A percentile compares a stretch with the other conserved stretches of the same genome.
These are phyloP conservation scores for Sebastiscus albofasciatus DNA, from an alignment of 2,797 vertebrate genomes.

Conservation along the genomic window DNA sequence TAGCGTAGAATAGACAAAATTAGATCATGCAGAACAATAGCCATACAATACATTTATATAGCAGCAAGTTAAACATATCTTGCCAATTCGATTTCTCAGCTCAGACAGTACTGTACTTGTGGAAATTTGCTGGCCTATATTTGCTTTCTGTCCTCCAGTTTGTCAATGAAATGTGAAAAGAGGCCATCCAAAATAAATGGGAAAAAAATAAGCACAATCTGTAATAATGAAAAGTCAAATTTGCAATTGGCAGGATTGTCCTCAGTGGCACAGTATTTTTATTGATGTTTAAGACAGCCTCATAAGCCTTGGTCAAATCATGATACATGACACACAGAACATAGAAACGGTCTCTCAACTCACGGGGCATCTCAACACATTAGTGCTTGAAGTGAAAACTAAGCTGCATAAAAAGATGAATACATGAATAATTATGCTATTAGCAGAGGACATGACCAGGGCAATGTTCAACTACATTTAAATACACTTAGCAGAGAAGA, in stretches of 20 bases:
- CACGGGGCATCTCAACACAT: slow-evolving; percentile 8
- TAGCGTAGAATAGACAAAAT: slow-evolving; percentile 10
- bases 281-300: not conserved
- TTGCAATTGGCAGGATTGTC: not conserved
- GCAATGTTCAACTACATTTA: not conserved
- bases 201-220: no score
- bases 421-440: slow-evolving; percentile 45
- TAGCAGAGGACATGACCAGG: slow-evolving; percentile 18
- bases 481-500: not conserved
- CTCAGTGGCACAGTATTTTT: not conserved
- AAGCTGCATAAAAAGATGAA: slow-evolving; percentile 37
- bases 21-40: slow-evolving; percentile 10
- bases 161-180: not conserved
- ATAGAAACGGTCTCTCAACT: not conserved
- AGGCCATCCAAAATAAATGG: not conserved
- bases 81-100: not conserved
- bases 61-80: not conserved
- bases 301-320: not conserved
- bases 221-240: not conserved
- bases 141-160: not conserved
- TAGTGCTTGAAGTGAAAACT: slow-evolving; percentile 4
- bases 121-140: not conserved
- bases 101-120: not conserved
- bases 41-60: not conserved
- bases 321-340: not conserved